Base-by-base conservation (phyloP, 2,888 invertebrate species). In the Aphidoletes aphidimyza region DNA sequence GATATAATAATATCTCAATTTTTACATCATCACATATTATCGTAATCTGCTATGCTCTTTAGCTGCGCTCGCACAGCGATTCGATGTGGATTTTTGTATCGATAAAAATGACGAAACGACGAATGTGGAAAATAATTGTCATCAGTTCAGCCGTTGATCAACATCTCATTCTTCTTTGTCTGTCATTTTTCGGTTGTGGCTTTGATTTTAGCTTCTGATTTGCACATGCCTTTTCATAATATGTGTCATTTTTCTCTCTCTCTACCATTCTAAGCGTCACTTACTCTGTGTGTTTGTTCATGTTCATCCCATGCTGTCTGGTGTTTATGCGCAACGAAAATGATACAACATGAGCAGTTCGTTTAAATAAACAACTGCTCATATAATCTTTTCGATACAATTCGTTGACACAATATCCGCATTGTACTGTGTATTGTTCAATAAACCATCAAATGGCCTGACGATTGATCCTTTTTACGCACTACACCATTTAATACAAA, bases 1-100 rank as follows among this genome's bases (percentile, higher is more conserved):
- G 69, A 69, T 69, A n/a, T 69, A 69, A 69, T 69, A 81, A 81
- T 81, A 81, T 37, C 81, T 81, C 81, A 37, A 81, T 81, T 81
- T 30, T 81, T 37, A 37, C 81, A 81, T 69, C 37, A 81, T 81
- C 81, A n/a, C 37, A 81, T 37, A 81, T 81, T 81, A 37, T 81
- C 81, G 37, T 37, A 81, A 81, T 78, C 36, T 81, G 22, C 81
- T 69, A 69, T 69, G 69, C 69, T 69, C 69, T 8, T 69, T 69
- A n/a, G n/a, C n/a, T 69, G 34, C 17, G 69, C 30, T 30, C 3
- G 30, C 5, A 14, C 30, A 30, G 26, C 69, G 17, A 69, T 54
- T 30, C 69, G 69, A 69, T 69, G 26, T 69, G 30, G 69, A 30
- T 54, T 54, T 54, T 47, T 47, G 17, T 22, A 26, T 69, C 69